Evolutionary conservation across 2,888 invertebrate species (phyloP).

Genomic region (Hydraecia micacea): DNA sequence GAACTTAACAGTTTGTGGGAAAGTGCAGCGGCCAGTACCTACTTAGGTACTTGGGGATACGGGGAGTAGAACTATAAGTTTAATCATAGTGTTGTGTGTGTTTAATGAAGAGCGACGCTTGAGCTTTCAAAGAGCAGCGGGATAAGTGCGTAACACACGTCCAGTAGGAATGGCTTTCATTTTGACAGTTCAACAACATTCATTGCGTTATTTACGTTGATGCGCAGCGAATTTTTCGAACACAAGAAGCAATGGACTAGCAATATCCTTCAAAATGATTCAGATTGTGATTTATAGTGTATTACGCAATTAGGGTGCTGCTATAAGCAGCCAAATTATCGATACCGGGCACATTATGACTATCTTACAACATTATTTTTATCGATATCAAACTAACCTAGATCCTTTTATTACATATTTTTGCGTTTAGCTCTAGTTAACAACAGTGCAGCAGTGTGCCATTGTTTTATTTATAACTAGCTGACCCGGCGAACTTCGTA

Average conservation of each 20-base stretch:
- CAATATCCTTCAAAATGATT: neutral
- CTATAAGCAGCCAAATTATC: neutral
- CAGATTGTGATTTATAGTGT: neutral
- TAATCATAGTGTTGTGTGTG: neutral
- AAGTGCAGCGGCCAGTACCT: constrained; percentile 18
- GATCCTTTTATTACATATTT: neutral
- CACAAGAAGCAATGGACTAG: neutral
- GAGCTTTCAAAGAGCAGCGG: neutral
- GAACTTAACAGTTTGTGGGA: constrained; percentile 45
- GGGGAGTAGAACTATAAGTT: constrained; percentile 2
- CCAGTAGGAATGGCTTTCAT: neutral
- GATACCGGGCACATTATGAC: neutral
- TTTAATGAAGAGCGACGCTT: neutral
- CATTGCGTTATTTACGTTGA: neutral
- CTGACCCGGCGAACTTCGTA: too few species aligned
- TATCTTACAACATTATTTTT: neutral
- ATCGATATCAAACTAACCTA: neutral
- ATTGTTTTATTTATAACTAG: neutral
- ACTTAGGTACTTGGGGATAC: neutral
- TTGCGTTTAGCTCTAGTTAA: neutral
- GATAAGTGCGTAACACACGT: neutral
- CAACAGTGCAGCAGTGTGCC: too few species aligned
- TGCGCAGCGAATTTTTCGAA: neutral
- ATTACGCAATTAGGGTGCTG: neutral
- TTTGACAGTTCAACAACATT: neutral